Base-by-base conservation (phyloP, 23 tunicate genomes). In the Halocynthia roretzi region DNA sequence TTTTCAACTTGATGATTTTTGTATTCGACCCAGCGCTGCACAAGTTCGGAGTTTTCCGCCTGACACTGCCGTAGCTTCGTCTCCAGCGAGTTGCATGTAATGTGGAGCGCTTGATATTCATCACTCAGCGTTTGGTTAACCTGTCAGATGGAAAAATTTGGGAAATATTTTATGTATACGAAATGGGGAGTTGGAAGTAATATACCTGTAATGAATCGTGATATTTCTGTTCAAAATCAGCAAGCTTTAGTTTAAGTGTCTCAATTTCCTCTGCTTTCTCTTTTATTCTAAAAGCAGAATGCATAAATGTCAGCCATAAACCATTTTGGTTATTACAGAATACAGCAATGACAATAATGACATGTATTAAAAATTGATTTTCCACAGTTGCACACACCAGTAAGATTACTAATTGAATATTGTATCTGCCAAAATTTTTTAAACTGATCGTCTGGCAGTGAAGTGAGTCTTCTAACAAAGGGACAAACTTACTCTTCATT, bases 31-130 rank as follows among this genome's bases (percentile, higher is more conserved):
- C 50, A 85, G 8, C 83, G 75, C 65, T 85, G 73, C 2, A 81
- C 51, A 8, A 91, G 53, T 6, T 87, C 80, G 14, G 54, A 64
- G 54, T 85, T 81, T 52, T 91, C 97, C 7, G 55, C n/a, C 66
- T 91, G 90, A 52, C 87, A 68, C 8, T 77, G 55, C 44, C 91
- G 76, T 18, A 91, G 67, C 63, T 85, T 91, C 6, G 17, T 73
- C 22, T 91, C 97, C 14, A 74, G 17, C 8, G 80, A 54, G n/a
- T 77, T 84, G 62, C 69, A 77, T 67, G 78, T 55, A 12, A 85
- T 60, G 17, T 64, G 84, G 68, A 91, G 71, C 7, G 97, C 97
- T 44, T 85, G 79, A 53, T 89, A 81, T 52, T 89, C 88, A 56
- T 89, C 96, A 53, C 76, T 80, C 23, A 89, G 10, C 14, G 82